Base-by-base conservation (phyloP, 2,888 invertebrate species). In the Clitarchus hookeri region DNA sequence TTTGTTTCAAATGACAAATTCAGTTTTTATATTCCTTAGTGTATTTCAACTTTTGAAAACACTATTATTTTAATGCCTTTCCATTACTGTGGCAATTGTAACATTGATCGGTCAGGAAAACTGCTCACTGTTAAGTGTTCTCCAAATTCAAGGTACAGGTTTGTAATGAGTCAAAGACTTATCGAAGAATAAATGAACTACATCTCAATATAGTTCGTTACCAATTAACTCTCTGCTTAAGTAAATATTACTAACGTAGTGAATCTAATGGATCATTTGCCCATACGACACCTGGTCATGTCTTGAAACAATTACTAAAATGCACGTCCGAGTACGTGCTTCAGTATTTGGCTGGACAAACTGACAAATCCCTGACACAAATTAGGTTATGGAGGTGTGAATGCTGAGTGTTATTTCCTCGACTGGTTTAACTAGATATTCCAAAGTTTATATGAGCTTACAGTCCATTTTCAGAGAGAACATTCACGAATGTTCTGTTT, bases 21-120 rank as follows among this genome's bases (percentile, higher is more conserved):
- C 82, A 82, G 36, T 82, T 27, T 27, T 36, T 82, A 82, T 82
- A 82, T 82, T 44, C 27, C 44, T 82, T 82, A 36, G 82, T 82
- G 82, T 65, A 65, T 65, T 65, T 65, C 65, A 65, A 65, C 8
- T 65, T 65, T 65, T 65, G 48, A 65, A 65, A 11, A 65, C 65
- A 65, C 65, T 65, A 16, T 65, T 23, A 16, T 65, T 65, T 65
- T 16, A 65, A 65, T 65, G 65, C 65, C 65, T 65, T 65, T 65
- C 19, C 65, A 65, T 65, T 16, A 65, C n/a, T 65, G 65, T 65
- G 65, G 65, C 65, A 65, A 65, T 65, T 65, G 65, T 65, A 65
- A 65, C 65, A 65, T 65, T 65, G 65, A 65, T 65, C 65, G 65
- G 65, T 65, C 65, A 65, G 65, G 65, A 65, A 65, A 65, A 65